phyloP scores from a whole-genome alignment of 1,140 invertebrate species.

The Panagrolaimus sp. region DNA sequence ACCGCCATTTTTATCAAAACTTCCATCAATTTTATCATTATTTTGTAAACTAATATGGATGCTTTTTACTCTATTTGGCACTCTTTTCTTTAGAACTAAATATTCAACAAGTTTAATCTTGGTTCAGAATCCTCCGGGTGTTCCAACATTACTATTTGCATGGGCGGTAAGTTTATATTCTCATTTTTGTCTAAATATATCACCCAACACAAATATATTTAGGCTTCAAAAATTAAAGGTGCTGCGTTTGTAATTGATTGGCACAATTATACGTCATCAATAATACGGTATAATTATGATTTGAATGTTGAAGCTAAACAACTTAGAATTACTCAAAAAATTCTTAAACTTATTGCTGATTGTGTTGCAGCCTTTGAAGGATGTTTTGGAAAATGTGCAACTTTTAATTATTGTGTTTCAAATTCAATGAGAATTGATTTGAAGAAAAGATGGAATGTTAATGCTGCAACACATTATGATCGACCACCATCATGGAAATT shows the following conservation, averaged over 20 bases:
- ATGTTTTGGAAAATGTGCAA: constrained; percentile 73
- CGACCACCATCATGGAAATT: constrained; percentile 70
- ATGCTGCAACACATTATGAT: constrained; percentile 60
- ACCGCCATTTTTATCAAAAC: constrained; percentile 13
- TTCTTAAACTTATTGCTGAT: constrained; percentile 8
- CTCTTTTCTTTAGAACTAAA: constrained; percentile 33
- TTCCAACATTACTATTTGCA: constrained; percentile 51
- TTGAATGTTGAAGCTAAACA: background rate
- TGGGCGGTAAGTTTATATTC: constrained; percentile 39
- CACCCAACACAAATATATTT: constrained; percentile 13
- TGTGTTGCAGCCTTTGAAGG: constrained; percentile 65
- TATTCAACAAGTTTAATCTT: constrained; percentile 30
- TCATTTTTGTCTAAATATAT: too few species aligned
- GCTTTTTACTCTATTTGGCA: constrained; percentile 32
- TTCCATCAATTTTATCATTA: constrained; percentile 33
- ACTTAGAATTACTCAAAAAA: background rate
- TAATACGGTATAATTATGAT: constrained; percentile 13
- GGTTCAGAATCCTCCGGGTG: constrained; percentile 57
- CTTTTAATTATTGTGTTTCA: constrained; percentile 84
- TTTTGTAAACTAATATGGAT: constrained; percentile 49
- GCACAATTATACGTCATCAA: constrained; percentile 68
- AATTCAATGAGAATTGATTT: constrained; percentile 86
- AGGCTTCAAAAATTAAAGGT: constrained; percentile 63
- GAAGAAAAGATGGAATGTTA: constrained; percentile 71
- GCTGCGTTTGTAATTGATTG: constrained; percentile 83